Percentiles rank a stretch among this genome's conserved stretches.
phyloP scores from a whole-genome alignment of 30 jellyfish, hydroid and myxozoan genomes.

The Hydra vulgaris region DNA sequence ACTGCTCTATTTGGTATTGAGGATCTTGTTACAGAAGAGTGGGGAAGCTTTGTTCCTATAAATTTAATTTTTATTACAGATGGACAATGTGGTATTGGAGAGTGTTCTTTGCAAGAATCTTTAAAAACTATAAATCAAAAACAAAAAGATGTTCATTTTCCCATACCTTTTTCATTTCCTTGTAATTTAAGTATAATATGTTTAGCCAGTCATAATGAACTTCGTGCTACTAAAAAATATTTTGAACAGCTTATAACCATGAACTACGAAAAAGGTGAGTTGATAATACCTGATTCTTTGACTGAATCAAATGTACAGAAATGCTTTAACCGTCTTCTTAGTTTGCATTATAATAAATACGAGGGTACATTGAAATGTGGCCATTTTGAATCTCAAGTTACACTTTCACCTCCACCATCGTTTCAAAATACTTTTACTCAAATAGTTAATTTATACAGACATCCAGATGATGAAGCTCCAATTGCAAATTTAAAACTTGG shows the following conservation, averaged over 20 bases:
- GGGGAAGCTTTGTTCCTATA: slow-evolving; percentile 76
- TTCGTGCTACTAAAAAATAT: slow-evolving; percentile 32
- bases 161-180: slow-evolving; percentile 75
- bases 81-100: slow-evolving; percentile 67
- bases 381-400: slow-evolving; percentile 48
- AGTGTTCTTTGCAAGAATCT: slow-evolving; percentile 57
- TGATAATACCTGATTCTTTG: slow-evolving; percentile 55
- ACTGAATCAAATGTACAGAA: slow-evolving; percentile 29
- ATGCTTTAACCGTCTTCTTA: slow-evolving; percentile 40
- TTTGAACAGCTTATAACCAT: slow-evolving; percentile 43
- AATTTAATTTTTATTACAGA: slow-evolving; percentile 72
- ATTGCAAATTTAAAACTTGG: slow-evolving; percentile 30
- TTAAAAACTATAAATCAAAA: neutral
- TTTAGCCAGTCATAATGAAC: slow-evolving; percentile 31
- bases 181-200: slow-evolving; percentile 52
- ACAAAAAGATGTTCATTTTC: slow-evolving; percentile 28
- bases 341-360: slow-evolving; percentile 41
- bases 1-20: slow-evolving; percentile 83
- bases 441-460: slow-evolving; percentile 33
- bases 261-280: slow-evolving; percentile 56
- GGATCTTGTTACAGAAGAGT: slow-evolving; percentile 72
- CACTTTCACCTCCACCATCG: slow-evolving; percentile 68
- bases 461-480: slow-evolving; percentile 20
- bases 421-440: slow-evolving; percentile 52
- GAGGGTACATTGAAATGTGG: slow-evolving; percentile 66